phyloP scores from a whole-genome alignment of 2,113 vertebrate genomes.

The Oryzias celebensis region DNA sequence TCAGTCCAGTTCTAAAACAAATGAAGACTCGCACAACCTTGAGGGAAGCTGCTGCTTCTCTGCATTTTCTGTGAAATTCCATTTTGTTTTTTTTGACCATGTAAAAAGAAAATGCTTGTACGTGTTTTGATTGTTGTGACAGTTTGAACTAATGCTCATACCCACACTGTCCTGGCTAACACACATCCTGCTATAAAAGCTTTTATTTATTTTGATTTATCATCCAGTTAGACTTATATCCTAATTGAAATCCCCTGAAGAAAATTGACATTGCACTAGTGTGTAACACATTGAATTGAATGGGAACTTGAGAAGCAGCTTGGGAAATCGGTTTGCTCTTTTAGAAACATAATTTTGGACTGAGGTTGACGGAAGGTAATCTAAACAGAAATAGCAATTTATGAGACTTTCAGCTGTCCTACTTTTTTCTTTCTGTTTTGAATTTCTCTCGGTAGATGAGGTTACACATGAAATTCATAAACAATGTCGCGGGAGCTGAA shows the following conservation, averaged over 20 bases:
- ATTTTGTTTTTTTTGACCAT: too few relatives aligned
- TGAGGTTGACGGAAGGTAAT: neutral
- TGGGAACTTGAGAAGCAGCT: neutral
- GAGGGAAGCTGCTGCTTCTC: too few relatives aligned
- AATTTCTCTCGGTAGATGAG: neutral
- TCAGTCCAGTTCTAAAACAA: too few relatives aligned
- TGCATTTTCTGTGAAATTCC: too few relatives aligned
- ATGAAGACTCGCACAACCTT: too few relatives aligned
- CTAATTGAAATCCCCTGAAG: too few relatives aligned
- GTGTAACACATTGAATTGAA: neutral
- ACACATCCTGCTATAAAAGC: neutral
- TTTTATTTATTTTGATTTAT: neutral
- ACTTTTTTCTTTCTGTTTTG: conserved; percentile 1
- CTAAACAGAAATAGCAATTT: conserved; percentile 20
- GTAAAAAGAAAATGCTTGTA: too few relatives aligned
- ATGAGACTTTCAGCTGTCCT: conserved; percentile 2
- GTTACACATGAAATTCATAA: neutral
- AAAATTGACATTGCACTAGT: neutral
- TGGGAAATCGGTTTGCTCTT: neutral
- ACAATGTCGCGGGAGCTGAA: conserved; percentile 8
- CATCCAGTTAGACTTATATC: neutral
- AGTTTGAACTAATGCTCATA: too few relatives aligned
- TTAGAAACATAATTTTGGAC: too few relatives aligned
- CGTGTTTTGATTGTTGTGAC: too few relatives aligned
- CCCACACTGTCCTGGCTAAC: too few relatives aligned